Percentiles rank a stretch among this genome's conserved stretches.
phyloP scores from a whole-genome alignment of 2,113 vertebrate species.

The Rynchops niger region DNA sequence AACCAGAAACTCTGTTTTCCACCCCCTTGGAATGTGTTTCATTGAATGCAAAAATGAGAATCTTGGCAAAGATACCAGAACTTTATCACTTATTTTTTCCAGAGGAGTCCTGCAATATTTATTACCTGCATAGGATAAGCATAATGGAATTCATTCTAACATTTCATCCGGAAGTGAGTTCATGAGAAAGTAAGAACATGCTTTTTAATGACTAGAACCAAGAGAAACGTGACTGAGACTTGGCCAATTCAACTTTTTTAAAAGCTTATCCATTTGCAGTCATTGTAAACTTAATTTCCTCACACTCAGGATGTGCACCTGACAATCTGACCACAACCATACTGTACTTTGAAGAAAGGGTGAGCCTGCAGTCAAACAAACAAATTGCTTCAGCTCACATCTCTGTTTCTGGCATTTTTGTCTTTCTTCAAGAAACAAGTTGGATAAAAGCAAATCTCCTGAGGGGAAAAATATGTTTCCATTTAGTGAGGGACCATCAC shows the following conservation, averaged over 20 bases:
- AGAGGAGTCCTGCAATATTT: slow-evolving; percentile 4
- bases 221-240: background rate
- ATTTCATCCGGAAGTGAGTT: background rate
- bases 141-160: background rate
- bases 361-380: slow-evolving; percentile 10
- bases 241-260: background rate
- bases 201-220: background rate
- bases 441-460: slow-evolving; percentile 15
- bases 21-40: background rate
- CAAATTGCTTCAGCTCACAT: background rate
- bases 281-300: background rate
- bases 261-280: background rate
- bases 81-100: slow-evolving; percentile 12
- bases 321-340: background rate
- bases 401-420: background rate
- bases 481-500: background rate
- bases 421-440: slow-evolving; percentile 4
- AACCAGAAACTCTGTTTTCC: background rate
- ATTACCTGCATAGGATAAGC: background rate
- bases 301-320: background rate
- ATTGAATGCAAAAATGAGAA: background rate
- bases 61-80: background rate
- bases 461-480: background rate
- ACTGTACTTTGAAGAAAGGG: background rate
- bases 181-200: background rate